A percentile compares a stretch with the other conserved stretches of the same genome.
Evolutionary conservation across 2,113 vertebrate species (phyloP).

Genomic region (Mastomys natalensis): DNA sequence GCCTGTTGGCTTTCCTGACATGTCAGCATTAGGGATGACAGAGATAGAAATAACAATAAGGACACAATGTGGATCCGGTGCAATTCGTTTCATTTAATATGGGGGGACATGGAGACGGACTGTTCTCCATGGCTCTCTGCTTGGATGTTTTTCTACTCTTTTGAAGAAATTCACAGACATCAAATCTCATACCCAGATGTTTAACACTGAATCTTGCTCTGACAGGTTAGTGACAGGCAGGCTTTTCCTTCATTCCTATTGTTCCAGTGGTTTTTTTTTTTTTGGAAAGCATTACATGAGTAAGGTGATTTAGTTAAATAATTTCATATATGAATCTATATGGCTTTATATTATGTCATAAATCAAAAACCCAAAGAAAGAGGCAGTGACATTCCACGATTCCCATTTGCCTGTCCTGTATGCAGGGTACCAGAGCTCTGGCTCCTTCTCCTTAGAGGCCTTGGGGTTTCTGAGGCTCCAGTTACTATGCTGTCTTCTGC

Average conservation of each 20-base stretch:
- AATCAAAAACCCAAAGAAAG: neutral
- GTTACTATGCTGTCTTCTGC: neutral
- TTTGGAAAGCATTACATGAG: neutral
- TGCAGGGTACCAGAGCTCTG: neutral
- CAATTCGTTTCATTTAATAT: neutral
- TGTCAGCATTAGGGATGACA: neutral
- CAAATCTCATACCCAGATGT: neutral
- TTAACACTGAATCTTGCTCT: neutral
- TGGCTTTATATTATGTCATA: neutral
- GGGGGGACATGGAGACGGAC: neutral
- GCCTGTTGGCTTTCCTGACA: neutral
- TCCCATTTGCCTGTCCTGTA: neutral
- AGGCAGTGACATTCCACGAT: neutral
- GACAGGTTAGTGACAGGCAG: neutral
- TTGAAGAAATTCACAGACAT: slow-evolving; percentile 23
- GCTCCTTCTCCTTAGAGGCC: neutral
- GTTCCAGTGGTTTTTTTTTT: neutral
- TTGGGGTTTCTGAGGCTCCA: neutral
- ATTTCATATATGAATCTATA: neutral
- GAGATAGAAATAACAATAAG: neutral
- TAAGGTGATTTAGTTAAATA: slow-evolving; percentile 9
- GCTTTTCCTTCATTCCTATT: neutral
- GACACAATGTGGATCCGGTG: neutral
- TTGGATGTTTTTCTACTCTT: neutral
- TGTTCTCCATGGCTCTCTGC: neutral